Evolutionary conservation across 2,113 vertebrate species (phyloP).

Genomic region (Pipra filicauda): DNA sequence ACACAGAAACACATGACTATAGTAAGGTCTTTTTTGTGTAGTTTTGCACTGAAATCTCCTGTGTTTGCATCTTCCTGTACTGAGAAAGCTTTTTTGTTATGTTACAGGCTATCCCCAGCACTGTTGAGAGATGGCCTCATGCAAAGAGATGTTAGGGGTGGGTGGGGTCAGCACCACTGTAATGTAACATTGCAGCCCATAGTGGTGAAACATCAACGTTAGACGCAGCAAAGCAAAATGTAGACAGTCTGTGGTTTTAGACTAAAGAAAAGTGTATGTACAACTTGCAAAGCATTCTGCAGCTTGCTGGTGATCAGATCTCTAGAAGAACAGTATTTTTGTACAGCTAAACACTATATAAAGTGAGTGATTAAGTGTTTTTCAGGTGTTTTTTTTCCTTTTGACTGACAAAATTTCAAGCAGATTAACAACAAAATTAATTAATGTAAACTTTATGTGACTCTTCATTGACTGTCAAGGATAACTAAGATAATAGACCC

Average conservation of each 20-base stretch:
- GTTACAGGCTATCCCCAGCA: neutral
- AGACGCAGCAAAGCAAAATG: neutral
- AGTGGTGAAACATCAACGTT: neutral
- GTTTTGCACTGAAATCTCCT: neutral
- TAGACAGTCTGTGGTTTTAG: neutral
- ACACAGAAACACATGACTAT: neutral
- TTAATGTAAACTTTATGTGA: neutral
- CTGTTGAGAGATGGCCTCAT: neutral
- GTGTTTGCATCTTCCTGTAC: neutral
- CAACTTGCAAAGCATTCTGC: neutral
- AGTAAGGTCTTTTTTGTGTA: neutral
- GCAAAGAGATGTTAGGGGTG: neutral
- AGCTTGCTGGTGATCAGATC: neutral
- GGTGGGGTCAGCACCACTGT: neutral
- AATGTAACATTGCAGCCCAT: neutral
- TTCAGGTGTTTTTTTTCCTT: neutral
- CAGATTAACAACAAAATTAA: neutral
- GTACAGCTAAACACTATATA: neutral
- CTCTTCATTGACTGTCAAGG: conserved; percentile 3
- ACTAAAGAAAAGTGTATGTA: neutral
- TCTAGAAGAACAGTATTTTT: neutral
- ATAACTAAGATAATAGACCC: neutral
- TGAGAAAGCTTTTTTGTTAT: neutral
- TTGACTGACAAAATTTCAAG: neutral
- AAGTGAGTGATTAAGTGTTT: neutral